Evolutionary conservation across 92 coral and sea anemone genomes (phyloP), one percentile per base, ranked within the genome.

Genomic region (Paragorgia papillata): DNA sequence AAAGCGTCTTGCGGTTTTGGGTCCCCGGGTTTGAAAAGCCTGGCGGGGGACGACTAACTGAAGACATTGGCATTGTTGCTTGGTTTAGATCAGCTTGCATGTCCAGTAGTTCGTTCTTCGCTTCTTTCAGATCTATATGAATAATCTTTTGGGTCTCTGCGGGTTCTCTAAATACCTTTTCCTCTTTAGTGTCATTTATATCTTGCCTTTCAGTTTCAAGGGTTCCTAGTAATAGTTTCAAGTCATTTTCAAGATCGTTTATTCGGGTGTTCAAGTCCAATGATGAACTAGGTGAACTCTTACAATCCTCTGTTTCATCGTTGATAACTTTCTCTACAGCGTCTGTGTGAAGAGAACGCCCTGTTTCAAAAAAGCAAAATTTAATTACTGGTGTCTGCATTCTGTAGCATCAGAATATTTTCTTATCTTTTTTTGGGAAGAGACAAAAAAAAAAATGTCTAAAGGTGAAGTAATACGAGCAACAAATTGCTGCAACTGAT

Each of bases 31-130:
- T 13, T 19, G 74, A 46, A 44, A 85, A 76, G 13, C 97, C 97
- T 9, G 96, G 90, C 2, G 96, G 92, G 28, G 92, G 86, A 13
- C 86, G 86, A 19, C 91, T 83, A 19, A 49, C 46, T 1, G 83
- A 76, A 39, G 84, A 49, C 29, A 70, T 70, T 63, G 82, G 96
- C 62, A 68, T 63, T 48, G 85, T 39, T 53, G 41, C 13, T n/a
- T 71, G 29, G 29, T 71, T 54, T 71, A 32, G 32, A 54, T 64
- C 18, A 12, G 17, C 54, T 39, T 71, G 31, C 8, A 22, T 28
- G 18, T 48, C 39, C 62, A 13, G 3, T 25, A 32, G n/a, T 33
- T 71, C 40, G n/a, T 55, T 32, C 54, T 54, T 33, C 24, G 55
- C 57, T 49, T 68, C 75, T 27, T 51, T 69, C 39, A 69, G 28